Base-by-base conservation (phyloP, 2,113 vertebrate genomes). In the Calypte anna region DNA sequence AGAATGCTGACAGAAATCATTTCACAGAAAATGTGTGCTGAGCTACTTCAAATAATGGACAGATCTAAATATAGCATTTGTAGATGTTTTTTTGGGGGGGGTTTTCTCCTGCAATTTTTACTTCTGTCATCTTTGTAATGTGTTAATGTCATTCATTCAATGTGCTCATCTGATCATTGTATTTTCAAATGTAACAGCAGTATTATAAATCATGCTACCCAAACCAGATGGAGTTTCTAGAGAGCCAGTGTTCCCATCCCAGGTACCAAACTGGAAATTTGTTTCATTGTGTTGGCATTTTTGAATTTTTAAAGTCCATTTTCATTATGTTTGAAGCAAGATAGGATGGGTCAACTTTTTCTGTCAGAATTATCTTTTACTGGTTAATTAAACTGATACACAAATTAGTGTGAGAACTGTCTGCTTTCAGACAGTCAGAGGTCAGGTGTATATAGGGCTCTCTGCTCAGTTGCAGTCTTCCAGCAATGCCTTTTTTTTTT, bases 1-100 rank as follows among this genome's bases (percentile, higher is more conserved):
- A 72, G 80, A 93, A 94, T 44, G 12, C 50, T 93, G 28, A 68
- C 38, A 90, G 69, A 95, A 91, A 75, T 57, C 36, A 54, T 80
- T 92, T 75, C 30, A 76, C 33, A 70, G 31, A 82, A 84, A 25
- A 88, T 50, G 20, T 68, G 19, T 73, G 33, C 77, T 84, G 74
- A 91, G 31, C 43, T 85, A 68, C 28, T 57, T 33, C 22, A 51
- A 30, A 53, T 91, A 54, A 58, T 31, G 25, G 33, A 11, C 33
- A 82, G 33, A 40, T 31, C 50, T 88, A 64, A 96, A 94, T 74
- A 69, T 6, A 90, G 22, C 43, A 25, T 24, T 51, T 4, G 0
- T 6, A 79, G 54, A n/a, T 72, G 9, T 40, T 40, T 40, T 40
- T 9, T 40, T n/a, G n/a, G n/a, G n/a, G n/a, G 38, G 46, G 33